Conservation (phyloP, 37 sponge, comb jelly and placozoan species). For the Sycon ciliatum region DNA sequence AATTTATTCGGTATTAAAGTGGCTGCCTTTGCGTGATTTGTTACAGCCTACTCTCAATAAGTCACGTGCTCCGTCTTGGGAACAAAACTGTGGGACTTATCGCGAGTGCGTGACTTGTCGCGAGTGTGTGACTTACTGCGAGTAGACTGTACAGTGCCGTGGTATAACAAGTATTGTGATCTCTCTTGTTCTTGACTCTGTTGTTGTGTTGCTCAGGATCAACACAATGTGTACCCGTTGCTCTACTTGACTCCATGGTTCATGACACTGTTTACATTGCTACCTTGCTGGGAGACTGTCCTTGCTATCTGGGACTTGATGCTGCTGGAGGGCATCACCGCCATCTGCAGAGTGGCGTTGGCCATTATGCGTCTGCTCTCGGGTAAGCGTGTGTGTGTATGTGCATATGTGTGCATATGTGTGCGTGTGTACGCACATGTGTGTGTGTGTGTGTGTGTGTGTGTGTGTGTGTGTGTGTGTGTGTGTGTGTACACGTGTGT, state of each 20-base stretch:
- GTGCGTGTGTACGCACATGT: conserved; percentile 23
- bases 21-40: too few relatives aligned
- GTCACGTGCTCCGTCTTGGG: too few relatives aligned
- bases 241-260: conserved; percentile 59
- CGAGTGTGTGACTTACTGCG: too few relatives aligned
- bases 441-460: conserved; percentile 25
- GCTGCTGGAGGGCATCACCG: conserved; percentile 38
- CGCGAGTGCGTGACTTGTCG: too few relatives aligned
- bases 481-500: conserved; percentile 23
- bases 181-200: neutral
- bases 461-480: conserved; percentile 33
- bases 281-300: conserved; percentile 62
- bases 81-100: too few relatives aligned
- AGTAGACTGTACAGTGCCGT: too few relatives aligned
- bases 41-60: too few relatives aligned
- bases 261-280: conserved; percentile 45
- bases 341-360: neutral
- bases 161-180: too few relatives aligned
- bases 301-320: conserved; percentile 48
- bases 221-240: conserved; percentile 43
- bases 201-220: conserved; percentile 18
- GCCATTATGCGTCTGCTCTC: neutral
- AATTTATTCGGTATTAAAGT: too few relatives aligned
- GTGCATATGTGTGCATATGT: conserved; percentile 25
- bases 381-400: neutral